phyloP scores from a whole-genome alignment of 2,888 invertebrate genomes.

The Congeria kusceri region DNA sequence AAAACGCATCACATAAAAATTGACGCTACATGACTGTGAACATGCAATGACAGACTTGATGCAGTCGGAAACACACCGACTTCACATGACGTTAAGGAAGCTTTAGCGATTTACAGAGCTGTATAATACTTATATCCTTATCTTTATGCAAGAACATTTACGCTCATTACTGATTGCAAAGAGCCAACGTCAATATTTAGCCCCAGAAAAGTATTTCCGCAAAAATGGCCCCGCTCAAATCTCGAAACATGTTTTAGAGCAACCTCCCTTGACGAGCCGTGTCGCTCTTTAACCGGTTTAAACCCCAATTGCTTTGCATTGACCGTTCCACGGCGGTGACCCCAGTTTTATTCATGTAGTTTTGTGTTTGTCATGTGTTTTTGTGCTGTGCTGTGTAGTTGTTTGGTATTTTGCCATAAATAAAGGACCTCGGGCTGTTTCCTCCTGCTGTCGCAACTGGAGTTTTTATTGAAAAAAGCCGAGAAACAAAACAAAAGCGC shows the following conservation, averaged over 20 bases:
- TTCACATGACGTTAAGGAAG: constrained; percentile 17
- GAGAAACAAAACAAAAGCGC: constrained; percentile 41
- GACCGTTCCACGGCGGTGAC: too few species aligned
- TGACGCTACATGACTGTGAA: constrained; percentile 9
- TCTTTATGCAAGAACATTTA: constrained; percentile 84
- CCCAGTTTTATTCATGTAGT: too few species aligned
- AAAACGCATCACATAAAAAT: constrained; percentile 20
- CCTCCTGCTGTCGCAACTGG: constrained; percentile 36
- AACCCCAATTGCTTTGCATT: too few species aligned
- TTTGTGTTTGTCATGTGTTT: too few species aligned
- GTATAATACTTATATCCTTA: constrained; percentile 81
- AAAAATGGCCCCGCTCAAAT: constrained; percentile 73
- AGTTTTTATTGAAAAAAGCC: constrained; percentile 26
- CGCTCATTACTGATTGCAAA: constrained; percentile 84
- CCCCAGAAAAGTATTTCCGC: constrained; percentile 73
- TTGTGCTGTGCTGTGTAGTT: constrained; percentile 18
- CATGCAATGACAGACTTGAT: constrained; percentile 18
- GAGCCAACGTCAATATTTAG: constrained; percentile 82
- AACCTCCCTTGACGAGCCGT: constrained; percentile 74
- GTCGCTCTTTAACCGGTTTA: neutral
- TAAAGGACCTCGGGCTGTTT: too few species aligned
- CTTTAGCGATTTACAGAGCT: neutral
- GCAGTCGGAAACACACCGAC: neutral
- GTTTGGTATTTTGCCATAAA: constrained; percentile 30
- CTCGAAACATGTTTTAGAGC: constrained; percentile 78